These are phyloP conservation scores for Rhinatrema bivittatum DNA, from an alignment of 2,797 vertebrate species.

Conservation along the genomic window DNA sequence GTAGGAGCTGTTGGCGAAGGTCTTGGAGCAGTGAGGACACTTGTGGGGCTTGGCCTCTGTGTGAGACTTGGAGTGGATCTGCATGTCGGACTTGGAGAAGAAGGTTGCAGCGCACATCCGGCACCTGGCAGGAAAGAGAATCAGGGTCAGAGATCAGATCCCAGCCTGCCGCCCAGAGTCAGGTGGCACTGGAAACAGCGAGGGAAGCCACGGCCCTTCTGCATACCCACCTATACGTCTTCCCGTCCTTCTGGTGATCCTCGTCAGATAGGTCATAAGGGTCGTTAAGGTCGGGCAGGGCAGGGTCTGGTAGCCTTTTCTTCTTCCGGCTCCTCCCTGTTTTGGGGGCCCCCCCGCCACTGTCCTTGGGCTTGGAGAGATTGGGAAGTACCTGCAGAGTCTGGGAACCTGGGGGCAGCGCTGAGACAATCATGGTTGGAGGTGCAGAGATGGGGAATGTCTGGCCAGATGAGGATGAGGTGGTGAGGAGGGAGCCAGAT, in stretches of 20 bases:
- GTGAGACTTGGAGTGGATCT: slow-evolving; percentile 99
- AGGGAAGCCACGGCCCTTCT: not conserved
- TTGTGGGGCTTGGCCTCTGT: slow-evolving; percentile 98
- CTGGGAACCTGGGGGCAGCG: slow-evolving; percentile 75
- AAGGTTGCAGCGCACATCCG: slow-evolving; percentile 99
- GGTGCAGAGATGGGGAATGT: slow-evolving; percentile 86
- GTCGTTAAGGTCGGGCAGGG: slow-evolving; percentile 67
- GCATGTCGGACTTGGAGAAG: slow-evolving; percentile 99
- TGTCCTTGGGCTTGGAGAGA: slow-evolving; percentile 58
- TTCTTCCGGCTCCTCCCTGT: slow-evolving; percentile 82
- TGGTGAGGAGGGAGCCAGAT: slow-evolving; percentile 85
- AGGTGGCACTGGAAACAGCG: no score
- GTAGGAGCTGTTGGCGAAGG: slow-evolving; percentile 97
- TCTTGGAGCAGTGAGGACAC: slow-evolving; percentile 97
- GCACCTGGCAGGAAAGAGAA: slow-evolving; percentile 76
- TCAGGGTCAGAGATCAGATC: slow-evolving; percentile 32
- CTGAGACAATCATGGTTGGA: slow-evolving; percentile 85
- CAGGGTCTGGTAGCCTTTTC: slow-evolving; percentile 71
- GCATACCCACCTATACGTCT: slow-evolving; percentile 81
- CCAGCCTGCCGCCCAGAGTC: slow-evolving; percentile 18
- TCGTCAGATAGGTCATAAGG: slow-evolving; percentile 82
- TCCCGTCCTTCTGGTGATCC: slow-evolving; percentile 83
- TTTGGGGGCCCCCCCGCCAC: slow-evolving; percentile 52
- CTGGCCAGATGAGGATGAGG: slow-evolving; percentile 63
- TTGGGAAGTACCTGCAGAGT: slow-evolving; percentile 68